Base-by-base conservation (phyloP, 2,888 invertebrate genomes). In the Brachyptera putata region DNA sequence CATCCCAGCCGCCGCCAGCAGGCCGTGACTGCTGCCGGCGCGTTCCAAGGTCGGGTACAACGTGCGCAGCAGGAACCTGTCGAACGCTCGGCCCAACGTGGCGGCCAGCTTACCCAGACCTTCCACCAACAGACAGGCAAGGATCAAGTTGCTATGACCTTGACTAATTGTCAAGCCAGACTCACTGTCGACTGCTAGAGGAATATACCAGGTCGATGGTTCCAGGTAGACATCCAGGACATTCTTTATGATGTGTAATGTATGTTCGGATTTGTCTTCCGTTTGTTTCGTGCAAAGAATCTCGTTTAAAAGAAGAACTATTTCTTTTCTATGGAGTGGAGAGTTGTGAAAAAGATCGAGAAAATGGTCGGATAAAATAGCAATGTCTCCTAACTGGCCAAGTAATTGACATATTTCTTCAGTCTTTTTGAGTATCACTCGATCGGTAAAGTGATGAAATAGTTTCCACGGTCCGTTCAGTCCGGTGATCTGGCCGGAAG, bases 31-130 rank as follows among this genome's bases (percentile, higher is more conserved):
- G 56, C 68, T 68, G 1, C 70, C 70, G 60, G 87, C 84, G 74
- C 85, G 80, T 70, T 89, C 86, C 55, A 91, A 72, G 22, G 90
- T 73, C 56, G 83, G 74, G 66, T 87, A 88, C 39, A 91, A 74
- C 14, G 83, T 82, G 68, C 81, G 82, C 59, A 89, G 72, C 63
- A 90, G 70, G 69, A 82, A 84, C 1, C 76, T 76, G 64, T 84
- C 78, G 71, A 82, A 89, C 0, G 77, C 68, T 0, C 72, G 68
- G 56, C 75, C 73, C 22, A 88, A 73, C 13, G 76, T 73, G 3
- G 68, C 61, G 0, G 89, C 85, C 63, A 86, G 77, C 67, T 80
- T 73, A 0, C 85, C 89, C 16, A 90, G 72, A 1, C 88, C 86
- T 71, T 90, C 89, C 0, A 85, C 75, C 63, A 88, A 75, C 4